Percentiles rank a stretch among this genome's conserved stretches.
Conservation (phyloP, 2,888 invertebrate genomes). For the Gandaritis pyraliata region DNA sequence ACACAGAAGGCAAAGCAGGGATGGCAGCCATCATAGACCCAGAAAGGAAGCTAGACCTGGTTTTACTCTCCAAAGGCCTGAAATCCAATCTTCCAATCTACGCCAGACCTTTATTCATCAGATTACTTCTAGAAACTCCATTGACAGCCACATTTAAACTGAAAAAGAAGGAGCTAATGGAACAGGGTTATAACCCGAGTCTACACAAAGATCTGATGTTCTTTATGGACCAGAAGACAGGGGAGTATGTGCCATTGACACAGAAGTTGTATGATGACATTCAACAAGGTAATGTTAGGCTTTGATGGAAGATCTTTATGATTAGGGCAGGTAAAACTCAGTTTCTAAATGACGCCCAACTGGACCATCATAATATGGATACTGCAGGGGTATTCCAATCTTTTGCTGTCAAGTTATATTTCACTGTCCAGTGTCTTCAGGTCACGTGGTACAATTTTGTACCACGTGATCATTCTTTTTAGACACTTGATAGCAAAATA, state of each 20-base stretch:
- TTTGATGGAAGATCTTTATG: conserved; percentile 70
- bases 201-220: conserved; percentile 88
- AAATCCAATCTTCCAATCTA: conserved; percentile 89
- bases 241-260: conserved; percentile 76
- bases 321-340: not conserved
- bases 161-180: conserved; percentile 94
- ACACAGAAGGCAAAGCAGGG: conserved; percentile 94
- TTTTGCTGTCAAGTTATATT: no score
- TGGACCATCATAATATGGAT: no score
- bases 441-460: no score
- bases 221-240: conserved; percentile 80
- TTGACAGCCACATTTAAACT: conserved; percentile 95
- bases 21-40: conserved; percentile 96
- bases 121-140: conserved; percentile 89
- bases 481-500: no score
- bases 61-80: conserved; percentile 66
- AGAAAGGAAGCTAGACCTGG: conserved; percentile 85
- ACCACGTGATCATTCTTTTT: no score
- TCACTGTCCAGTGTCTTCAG: no score
- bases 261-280: conserved; percentile 78
- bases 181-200: conserved; percentile 89
- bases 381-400: no score
- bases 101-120: conserved; percentile 94
- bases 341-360: no score
- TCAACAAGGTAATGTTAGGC: conserved; percentile 75